These are phyloP conservation scores for Tetrax tetrax DNA, from an alignment of 2,113 vertebrate species.

Conservation along the genomic window DNA sequence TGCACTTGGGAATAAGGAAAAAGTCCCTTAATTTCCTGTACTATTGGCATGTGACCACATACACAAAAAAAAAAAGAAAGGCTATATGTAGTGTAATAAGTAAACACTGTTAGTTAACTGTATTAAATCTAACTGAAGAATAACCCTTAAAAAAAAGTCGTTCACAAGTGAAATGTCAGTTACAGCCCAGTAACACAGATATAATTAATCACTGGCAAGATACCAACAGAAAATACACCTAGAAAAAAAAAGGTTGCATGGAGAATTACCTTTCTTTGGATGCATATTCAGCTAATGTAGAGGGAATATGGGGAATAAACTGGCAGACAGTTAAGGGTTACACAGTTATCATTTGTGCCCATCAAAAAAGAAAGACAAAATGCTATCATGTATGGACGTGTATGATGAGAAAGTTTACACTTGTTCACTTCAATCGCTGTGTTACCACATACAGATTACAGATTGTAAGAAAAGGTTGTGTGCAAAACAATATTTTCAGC, in stretches of 20 bases:
- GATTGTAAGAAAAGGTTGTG: not conserved
- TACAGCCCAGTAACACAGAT: not conserved
- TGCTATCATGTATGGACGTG: not conserved
- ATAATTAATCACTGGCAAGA: not conserved
- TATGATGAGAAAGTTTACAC: not conserved
- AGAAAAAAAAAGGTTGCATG: not conserved
- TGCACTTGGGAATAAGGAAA: not conserved
- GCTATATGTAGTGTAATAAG: not conserved
- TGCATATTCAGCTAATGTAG: fast-evolving
- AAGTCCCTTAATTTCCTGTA: not conserved
- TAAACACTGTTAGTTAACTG: not conserved
- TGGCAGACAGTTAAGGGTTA: not conserved
- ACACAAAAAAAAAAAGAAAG: not conserved
- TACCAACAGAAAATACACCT: not conserved
- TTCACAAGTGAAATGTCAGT: not conserved
- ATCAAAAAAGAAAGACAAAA: not conserved
- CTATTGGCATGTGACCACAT: not conserved
- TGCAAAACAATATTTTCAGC: not conserved
- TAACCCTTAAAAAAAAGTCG: not conserved
- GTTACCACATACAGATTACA: not conserved
- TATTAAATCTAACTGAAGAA: not conserved
- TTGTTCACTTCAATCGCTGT: not conserved
- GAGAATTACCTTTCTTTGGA: not conserved
- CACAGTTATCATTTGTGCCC: not conserved
- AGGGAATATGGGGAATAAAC: not conserved